Percentiles rank a stretch among this genome's conserved stretches.
phyloP scores from a whole-genome alignment of 2,797 vertebrate genomes.

The Liparis tanakae region DNA sequence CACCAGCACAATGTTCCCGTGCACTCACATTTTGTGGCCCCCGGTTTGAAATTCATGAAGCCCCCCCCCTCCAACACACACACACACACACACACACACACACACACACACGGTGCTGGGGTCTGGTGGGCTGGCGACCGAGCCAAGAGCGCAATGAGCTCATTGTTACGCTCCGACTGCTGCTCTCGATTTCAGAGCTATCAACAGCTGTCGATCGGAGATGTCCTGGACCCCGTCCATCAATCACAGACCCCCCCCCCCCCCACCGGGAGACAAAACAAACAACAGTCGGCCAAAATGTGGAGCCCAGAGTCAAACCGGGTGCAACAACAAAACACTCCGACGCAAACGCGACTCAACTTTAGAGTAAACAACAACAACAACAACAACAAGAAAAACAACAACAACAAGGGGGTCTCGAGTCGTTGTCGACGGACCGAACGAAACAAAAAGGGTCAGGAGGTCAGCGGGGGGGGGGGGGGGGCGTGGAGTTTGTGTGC shows the following conservation, averaged over 20 bases:
- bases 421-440: slow-evolving; percentile 25
- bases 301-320: slow-evolving; percentile 74
- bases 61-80: slow-evolving; percentile 56
- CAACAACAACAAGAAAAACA: too few species aligned
- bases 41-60: slow-evolving; percentile 85
- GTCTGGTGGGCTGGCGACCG: slow-evolving; percentile 80
- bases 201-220: slow-evolving; percentile 89
- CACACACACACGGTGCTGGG: slow-evolving; percentile 65
- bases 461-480: slow-evolving; percentile 52
- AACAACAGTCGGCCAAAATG: slow-evolving; percentile 78
- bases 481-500: slow-evolving; percentile 46
- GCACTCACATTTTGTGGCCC: slow-evolving; percentile 76
- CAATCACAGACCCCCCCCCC: slow-evolving; percentile 77
- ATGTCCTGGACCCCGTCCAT: slow-evolving; percentile 87
- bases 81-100: slow-evolving; percentile 39
- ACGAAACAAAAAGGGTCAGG: slow-evolving; percentile 49
- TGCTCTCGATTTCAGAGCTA: slow-evolving; percentile 86
- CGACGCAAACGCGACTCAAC: slow-evolving; percentile 50
- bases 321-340: slow-evolving; percentile 53
- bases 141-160: slow-evolving; percentile 86
- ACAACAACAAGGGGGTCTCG: background rate
- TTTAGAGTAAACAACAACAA: slow-evolving; percentile 17
- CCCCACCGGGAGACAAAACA: slow-evolving; percentile 83
- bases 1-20: slow-evolving; percentile 68
- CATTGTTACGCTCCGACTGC: slow-evolving; percentile 87